Conservation (phyloP, 2,113 vertebrate genomes). For the Casuarius casuarius region DNA sequence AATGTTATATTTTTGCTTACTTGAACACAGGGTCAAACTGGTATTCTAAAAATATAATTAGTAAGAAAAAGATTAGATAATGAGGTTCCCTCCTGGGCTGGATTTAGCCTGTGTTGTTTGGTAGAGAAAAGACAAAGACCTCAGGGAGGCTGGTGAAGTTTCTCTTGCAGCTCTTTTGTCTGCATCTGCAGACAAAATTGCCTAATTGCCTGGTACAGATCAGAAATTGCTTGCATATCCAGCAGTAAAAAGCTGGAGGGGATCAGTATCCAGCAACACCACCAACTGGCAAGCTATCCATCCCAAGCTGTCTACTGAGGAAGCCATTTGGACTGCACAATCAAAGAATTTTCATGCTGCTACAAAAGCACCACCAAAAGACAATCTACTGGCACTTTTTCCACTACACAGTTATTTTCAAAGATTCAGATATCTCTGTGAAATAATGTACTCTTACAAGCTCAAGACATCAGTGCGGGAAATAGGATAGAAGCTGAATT, state of each 20-base stretch:
- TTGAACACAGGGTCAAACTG: background rate
- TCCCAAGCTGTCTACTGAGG: background rate
- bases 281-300: background rate
- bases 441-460: background rate
- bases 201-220: background rate
- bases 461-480: background rate
- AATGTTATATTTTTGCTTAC: background rate
- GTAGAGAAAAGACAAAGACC: background rate
- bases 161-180: background rate
- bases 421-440: background rate
- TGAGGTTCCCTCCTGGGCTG: background rate
- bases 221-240: background rate
- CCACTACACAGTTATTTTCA: background rate
- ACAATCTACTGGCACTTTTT: background rate
- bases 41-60: background rate
- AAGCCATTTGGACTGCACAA: background rate
- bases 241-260: background rate
- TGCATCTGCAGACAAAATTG: background rate
- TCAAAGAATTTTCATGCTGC: background rate
- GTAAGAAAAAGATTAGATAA: background rate
- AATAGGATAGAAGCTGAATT: background rate
- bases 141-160: background rate
- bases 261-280: background rate
- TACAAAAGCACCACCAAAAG: background rate
- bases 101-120: background rate